phyloP scores from a whole-genome alignment of 2,797 vertebrate genomes.

The Paedocypris micromegethes region DNA sequence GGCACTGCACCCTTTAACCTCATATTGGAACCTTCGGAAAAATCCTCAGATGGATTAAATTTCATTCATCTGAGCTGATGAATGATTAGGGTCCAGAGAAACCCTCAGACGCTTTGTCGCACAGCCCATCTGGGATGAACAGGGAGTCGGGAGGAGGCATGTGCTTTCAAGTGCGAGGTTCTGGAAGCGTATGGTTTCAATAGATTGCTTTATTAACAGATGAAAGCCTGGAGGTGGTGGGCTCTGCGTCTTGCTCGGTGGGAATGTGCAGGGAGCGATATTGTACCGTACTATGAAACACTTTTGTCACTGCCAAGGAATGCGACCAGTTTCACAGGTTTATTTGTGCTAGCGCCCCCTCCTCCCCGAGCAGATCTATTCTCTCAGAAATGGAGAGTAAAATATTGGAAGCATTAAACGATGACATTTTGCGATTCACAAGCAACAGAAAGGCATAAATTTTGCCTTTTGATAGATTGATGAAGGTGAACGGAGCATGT shows the following conservation, averaged over 20 bases:
- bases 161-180: slow-evolving; percentile 8
- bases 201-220: slow-evolving; percentile 44
- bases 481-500: slow-evolving; percentile 13
- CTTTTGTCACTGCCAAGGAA: slow-evolving; percentile 48
- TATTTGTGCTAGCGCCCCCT: slow-evolving; percentile 26
- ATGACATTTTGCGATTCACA: slow-evolving; percentile 20
- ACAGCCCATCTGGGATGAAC: slow-evolving; percentile 38
- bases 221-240: slow-evolving; percentile 33
- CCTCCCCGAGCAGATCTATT: slow-evolving; percentile 11
- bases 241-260: slow-evolving; percentile 17
- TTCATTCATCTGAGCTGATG: slow-evolving; percentile 29
- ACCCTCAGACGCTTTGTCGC: slow-evolving; percentile 31
- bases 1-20: background rate
- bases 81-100: slow-evolving; percentile 37
- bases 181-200: slow-evolving; percentile 39
- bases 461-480: background rate
- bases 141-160: slow-evolving; percentile 31
- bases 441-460: slow-evolving; percentile 11
- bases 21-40: slow-evolving; percentile 27
- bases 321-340: slow-evolving; percentile 40
- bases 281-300: slow-evolving; percentile 41
- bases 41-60: slow-evolving; percentile 32
- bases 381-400: slow-evolving; percentile 23
- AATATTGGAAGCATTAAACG: slow-evolving; percentile 12
- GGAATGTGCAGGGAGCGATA: slow-evolving; percentile 26